phyloP scores from a whole-genome alignment of 1,140 invertebrate species.

The Drosophila mojavensis region DNA sequence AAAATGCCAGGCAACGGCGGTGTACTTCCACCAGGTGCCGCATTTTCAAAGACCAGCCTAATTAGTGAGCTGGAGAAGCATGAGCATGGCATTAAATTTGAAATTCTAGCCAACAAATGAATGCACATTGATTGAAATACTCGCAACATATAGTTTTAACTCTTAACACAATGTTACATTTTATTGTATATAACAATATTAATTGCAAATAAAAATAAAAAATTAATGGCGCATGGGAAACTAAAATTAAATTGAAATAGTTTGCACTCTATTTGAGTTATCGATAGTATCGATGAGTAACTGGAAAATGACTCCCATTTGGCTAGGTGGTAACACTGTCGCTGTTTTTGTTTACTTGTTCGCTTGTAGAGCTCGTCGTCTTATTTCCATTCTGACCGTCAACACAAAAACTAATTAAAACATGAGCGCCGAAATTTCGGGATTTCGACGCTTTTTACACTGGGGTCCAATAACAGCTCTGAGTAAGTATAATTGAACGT shows the following conservation, averaged over 20 bases:
- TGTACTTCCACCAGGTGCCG: slow-evolving; percentile 85
- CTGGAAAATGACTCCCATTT: neutral
- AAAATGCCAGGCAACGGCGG: slow-evolving; percentile 88
- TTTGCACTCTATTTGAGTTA: neutral
- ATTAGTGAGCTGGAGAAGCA: slow-evolving; percentile 81
- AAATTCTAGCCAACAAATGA: slow-evolving; percentile 78
- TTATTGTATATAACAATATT: slow-evolving; percentile 15
- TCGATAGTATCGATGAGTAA: slow-evolving; percentile 31
- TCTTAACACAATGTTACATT: neutral
- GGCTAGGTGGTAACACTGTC: slow-evolving; percentile 15
- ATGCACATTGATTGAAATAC: neutral
- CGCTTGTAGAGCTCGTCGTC: slow-evolving; percentile 7
- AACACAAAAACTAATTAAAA: slow-evolving; percentile 36
- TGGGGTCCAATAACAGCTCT: slow-evolving; percentile 92
- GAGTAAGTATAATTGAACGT: slow-evolving; percentile 85
- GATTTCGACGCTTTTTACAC: slow-evolving; percentile 88
- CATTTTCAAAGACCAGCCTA: slow-evolving; percentile 75
- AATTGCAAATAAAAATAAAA: slow-evolving; percentile 1
- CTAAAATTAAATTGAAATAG: neutral
- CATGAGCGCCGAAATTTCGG: slow-evolving; percentile 61
- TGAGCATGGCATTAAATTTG: slow-evolving; percentile 82
- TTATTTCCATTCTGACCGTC: slow-evolving; percentile 52
- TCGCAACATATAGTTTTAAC: neutral
- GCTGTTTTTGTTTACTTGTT: slow-evolving; percentile 50
- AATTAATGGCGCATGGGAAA: slow-evolving; percentile 1